Evolutionary conservation across 2,888 invertebrate genomes (phyloP).

Genomic region (Parnassius glacialis): DNA sequence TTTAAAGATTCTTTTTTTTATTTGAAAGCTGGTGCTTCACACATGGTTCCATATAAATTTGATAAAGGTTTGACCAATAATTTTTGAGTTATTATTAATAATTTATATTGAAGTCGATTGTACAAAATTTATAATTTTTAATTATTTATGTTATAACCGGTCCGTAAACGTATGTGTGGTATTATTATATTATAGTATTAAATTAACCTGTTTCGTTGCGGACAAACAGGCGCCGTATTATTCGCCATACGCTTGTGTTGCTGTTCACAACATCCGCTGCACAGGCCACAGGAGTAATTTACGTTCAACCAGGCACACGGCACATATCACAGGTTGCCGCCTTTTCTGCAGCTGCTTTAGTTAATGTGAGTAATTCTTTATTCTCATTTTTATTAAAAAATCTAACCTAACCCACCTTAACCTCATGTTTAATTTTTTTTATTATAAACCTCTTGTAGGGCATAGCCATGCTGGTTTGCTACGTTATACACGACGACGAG

Average conservation of each 20-base stretch:
- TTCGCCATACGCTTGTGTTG: slow-evolving; percentile 61
- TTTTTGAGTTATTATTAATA: too few species aligned
- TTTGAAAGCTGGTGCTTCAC: too few species aligned
- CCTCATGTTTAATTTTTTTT: too few species aligned
- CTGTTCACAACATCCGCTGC: slow-evolving; percentile 57
- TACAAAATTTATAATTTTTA: too few species aligned
- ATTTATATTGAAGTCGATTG: too few species aligned
- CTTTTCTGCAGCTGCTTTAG: slow-evolving; percentile 58
- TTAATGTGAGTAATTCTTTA: slow-evolving; percentile 49
- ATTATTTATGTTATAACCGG: too few species aligned
- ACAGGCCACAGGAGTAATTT: slow-evolving; percentile 65
- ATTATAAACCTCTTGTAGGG: slow-evolving; percentile 60
- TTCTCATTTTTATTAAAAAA: slow-evolving; percentile 1
- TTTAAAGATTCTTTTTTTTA: too few species aligned
- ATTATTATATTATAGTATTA: too few species aligned
- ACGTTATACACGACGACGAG: slow-evolving; percentile 81
- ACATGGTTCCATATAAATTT: too few species aligned
- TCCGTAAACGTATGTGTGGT: too few species aligned
- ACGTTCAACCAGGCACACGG: slow-evolving; percentile 64
- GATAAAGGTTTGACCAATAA: too few species aligned
- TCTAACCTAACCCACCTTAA: too few species aligned
- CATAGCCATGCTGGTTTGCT: slow-evolving; percentile 79
- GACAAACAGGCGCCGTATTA: slow-evolving; percentile 48
- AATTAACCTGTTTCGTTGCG: neutral
- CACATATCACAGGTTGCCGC: slow-evolving; percentile 51